Conservation (phyloP, 1,140 invertebrate species). For the Contarinia nasturtii region DNA sequence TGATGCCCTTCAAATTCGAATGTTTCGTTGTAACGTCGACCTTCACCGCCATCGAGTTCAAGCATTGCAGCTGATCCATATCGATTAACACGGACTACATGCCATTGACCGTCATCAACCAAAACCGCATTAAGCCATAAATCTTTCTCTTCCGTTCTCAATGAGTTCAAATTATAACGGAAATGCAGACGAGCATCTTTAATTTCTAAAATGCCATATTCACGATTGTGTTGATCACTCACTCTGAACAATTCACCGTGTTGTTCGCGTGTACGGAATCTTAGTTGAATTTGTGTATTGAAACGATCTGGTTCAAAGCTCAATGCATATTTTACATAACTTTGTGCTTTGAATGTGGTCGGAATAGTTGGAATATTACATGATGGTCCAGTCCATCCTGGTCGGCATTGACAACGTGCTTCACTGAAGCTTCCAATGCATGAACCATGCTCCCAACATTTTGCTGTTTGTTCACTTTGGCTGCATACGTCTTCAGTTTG, state of each 20-base stretch:
- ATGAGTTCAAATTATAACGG: slow-evolving; percentile 81
- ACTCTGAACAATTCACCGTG: slow-evolving; percentile 83
- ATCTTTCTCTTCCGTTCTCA: slow-evolving; percentile 71
- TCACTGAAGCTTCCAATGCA: slow-evolving; percentile 81
- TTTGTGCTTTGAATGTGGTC: slow-evolving; percentile 76
- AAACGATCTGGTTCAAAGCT: slow-evolving; percentile 87
- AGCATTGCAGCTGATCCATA: slow-evolving; percentile 87
- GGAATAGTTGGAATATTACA: slow-evolving; percentile 72
- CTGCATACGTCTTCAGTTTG: slow-evolving; percentile 78
- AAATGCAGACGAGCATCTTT: slow-evolving; percentile 79
- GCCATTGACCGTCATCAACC: slow-evolving; percentile 95
- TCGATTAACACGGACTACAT: slow-evolving; percentile 72
- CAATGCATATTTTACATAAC: slow-evolving; percentile 88
- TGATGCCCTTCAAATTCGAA: slow-evolving; percentile 81
- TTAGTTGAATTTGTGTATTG: slow-evolving; percentile 75
- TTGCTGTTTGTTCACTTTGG: slow-evolving; percentile 55
- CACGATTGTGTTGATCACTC: slow-evolving; percentile 82
- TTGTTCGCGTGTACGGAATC: slow-evolving; percentile 81
- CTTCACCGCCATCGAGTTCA: slow-evolving; percentile 88
- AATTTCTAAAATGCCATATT: slow-evolving; percentile 88
- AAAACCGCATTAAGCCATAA: slow-evolving; percentile 76
- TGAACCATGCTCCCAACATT: slow-evolving; percentile 78
- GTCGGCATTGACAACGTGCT: slow-evolving; percentile 77
- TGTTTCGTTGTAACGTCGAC: slow-evolving; percentile 83
- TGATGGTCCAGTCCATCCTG: slow-evolving; percentile 74